Conservation (phyloP, 2,888 invertebrate genomes). For the Brachyopa scutellaris region DNA sequence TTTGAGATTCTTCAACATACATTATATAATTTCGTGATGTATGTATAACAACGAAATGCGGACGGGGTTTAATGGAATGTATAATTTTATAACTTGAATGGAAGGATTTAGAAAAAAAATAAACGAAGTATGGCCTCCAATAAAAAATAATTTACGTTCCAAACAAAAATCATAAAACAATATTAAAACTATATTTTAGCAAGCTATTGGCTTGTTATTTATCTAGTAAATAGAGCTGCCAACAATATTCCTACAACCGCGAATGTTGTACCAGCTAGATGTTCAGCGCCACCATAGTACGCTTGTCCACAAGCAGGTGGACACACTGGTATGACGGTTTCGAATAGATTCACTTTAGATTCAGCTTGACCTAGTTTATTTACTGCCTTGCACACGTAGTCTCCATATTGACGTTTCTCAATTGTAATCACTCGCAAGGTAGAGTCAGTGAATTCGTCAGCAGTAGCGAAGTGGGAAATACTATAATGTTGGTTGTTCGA, state of each 20-base stretch:
- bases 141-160: slow-evolving; percentile 27
- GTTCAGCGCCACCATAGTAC: slow-evolving; percentile 79
- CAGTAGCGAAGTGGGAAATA: slow-evolving; percentile 94
- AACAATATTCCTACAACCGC: slow-evolving; percentile 83
- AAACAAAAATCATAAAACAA: slow-evolving; percentile 32
- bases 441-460: slow-evolving; percentile 95
- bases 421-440: slow-evolving; percentile 94
- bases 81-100: slow-evolving; percentile 7
- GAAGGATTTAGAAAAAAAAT: slow-evolving; percentile 24
- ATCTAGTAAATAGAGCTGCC: slow-evolving; percentile 81
- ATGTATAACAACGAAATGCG: slow-evolving; percentile 13
- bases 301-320: slow-evolving; percentile 91
- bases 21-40: background rate
- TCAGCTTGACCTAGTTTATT: slow-evolving; percentile 94
- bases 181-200: slow-evolving; percentile 23
- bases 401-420: slow-evolving; percentile 94
- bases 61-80: slow-evolving; percentile 57
- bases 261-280: slow-evolving; percentile 81
- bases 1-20: slow-evolving; percentile 16
- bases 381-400: slow-evolving; percentile 92
- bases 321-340: slow-evolving; percentile 95
- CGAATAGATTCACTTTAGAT: slow-evolving; percentile 90
- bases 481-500: slow-evolving; percentile 96
- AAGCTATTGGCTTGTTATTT: slow-evolving; percentile 73
- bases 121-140: slow-evolving; percentile 6